Percentiles rank a stretch among this genome's conserved stretches.
Evolutionary conservation across 2,113 vertebrate genomes (phyloP).

Genomic region (Labrus mixtus): DNA sequence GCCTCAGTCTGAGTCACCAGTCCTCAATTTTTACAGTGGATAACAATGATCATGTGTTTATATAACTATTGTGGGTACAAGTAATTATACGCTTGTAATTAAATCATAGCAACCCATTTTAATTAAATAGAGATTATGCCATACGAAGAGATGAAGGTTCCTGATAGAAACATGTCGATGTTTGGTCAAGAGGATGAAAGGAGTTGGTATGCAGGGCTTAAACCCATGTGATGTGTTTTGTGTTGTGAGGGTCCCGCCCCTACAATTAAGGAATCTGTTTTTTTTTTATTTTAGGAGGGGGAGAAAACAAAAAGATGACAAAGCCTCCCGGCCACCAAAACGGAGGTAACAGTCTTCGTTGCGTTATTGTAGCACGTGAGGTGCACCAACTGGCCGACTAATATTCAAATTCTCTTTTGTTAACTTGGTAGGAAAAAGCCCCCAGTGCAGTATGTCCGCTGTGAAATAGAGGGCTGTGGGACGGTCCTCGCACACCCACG

Average conservation of each 20-base stretch:
- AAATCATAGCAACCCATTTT: neutral
- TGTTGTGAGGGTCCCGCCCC: too few species aligned
- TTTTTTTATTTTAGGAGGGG: slow-evolving; percentile 84
- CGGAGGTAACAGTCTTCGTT: slow-evolving; percentile 81
- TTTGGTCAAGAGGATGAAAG: neutral
- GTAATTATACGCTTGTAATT: neutral
- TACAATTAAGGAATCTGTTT: neutral
- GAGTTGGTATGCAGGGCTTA: too few species aligned
- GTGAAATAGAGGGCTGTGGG: slow-evolving; percentile 94
- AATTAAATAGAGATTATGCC: neutral
- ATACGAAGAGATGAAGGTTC: neutral
- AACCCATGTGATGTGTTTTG: neutral
- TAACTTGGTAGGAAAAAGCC: slow-evolving; percentile 53
- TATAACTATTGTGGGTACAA: neutral
- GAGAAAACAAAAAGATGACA: slow-evolving; percentile 90
- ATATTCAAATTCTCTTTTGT: neutral
- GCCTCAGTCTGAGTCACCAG: neutral
- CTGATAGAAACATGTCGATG: neutral
- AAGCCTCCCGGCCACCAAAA: slow-evolving; percentile 90
- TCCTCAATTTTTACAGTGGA: too few species aligned
- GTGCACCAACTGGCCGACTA: neutral
- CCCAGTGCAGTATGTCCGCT: slow-evolving; percentile 92
- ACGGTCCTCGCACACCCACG: slow-evolving; percentile 91
- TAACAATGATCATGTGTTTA: neutral
- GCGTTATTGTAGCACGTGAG: neutral